These are phyloP conservation scores for Blennius ocellaris DNA, from an alignment of 2,113 vertebrate genomes.

Conservation along the genomic window DNA sequence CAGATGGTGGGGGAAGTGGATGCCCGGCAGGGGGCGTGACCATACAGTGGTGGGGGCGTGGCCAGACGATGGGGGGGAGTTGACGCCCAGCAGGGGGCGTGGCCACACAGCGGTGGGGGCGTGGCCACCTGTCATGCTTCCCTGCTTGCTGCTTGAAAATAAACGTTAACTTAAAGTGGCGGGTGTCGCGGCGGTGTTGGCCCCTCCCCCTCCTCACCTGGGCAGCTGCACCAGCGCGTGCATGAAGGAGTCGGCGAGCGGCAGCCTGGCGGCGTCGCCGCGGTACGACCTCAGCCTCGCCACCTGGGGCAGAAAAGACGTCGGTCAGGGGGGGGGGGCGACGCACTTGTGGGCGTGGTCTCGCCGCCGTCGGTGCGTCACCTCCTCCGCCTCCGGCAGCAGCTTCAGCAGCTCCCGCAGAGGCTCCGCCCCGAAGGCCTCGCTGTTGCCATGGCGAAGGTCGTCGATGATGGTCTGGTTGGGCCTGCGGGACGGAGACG, in stretches of 20 bases:
- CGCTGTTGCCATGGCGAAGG: slow-evolving; percentile 86
- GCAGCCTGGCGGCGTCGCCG: slow-evolving; percentile 87
- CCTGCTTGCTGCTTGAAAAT: no score
- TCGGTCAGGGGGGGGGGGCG: no score
- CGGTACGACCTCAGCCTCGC: slow-evolving; percentile 88
- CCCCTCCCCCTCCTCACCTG: slow-evolving; percentile 83
- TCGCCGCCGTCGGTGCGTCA: slow-evolving; percentile 58
- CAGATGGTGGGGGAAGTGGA: no score
- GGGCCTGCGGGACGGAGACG: slow-evolving; percentile 80
- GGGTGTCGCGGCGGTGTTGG: no score
- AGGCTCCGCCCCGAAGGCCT: slow-evolving; percentile 85
- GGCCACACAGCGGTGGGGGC: no score
- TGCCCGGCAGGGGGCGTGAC: no score
- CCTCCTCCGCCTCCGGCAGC: slow-evolving; percentile 93
- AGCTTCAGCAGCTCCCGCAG: slow-evolving; percentile 91
- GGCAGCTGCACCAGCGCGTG: slow-evolving; percentile 89
- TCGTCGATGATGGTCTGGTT: slow-evolving; percentile 88
- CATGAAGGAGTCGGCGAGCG: slow-evolving; percentile 91
- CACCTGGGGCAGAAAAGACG: slow-evolving; percentile 76
- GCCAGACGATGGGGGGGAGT: no score
- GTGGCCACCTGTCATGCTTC: no score
- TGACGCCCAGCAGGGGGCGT: no score
- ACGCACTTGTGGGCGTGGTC: no score
- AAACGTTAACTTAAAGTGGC: no score
- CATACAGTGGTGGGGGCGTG: no score